Conservation (phyloP, 2,888 invertebrate species). For the Drosophila kokeensis region DNA sequence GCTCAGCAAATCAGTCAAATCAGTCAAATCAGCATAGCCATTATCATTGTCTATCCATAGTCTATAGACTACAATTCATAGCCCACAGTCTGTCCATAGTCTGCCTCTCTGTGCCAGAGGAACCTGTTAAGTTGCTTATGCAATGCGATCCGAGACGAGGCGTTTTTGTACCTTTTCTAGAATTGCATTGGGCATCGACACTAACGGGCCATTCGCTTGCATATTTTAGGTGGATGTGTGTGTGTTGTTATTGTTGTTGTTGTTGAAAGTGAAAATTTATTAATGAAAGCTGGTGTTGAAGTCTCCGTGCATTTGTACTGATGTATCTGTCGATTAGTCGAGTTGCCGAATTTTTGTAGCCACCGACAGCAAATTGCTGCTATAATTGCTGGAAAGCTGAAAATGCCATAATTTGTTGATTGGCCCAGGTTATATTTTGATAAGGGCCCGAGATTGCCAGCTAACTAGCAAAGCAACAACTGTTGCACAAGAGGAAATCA, state of each 20-base stretch:
- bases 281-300: slow-evolving; percentile 65
- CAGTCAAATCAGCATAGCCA: slow-evolving; percentile 56
- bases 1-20: slow-evolving; percentile 46
- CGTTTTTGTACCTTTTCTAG: slow-evolving; percentile 37
- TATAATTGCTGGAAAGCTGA: slow-evolving; percentile 71
- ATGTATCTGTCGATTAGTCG: slow-evolving; percentile 60
- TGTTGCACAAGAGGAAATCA: slow-evolving; percentile 65
- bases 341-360: slow-evolving; percentile 40
- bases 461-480: slow-evolving; percentile 21
- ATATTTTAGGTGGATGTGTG: slow-evolving; percentile 17
- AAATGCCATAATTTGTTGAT: slow-evolving; percentile 69
- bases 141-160: slow-evolving; percentile 38
- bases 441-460: slow-evolving; percentile 29
- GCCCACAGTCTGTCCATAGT: not conserved
- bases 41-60: slow-evolving; percentile 50
- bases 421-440: slow-evolving; percentile 50
- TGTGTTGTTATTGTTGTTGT: slow-evolving; percentile 1
- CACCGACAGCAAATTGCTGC: slow-evolving; percentile 48
- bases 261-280: slow-evolving; percentile 69
- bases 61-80: slow-evolving; percentile 3
- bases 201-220: slow-evolving; percentile 56
- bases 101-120: slow-evolving; percentile 16
- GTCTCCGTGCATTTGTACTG: slow-evolving; percentile 40
- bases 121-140: slow-evolving; percentile 67
- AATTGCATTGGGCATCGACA: slow-evolving; percentile 55